These are phyloP conservation scores for Micoletzkya japonica DNA, from an alignment of 2,888 invertebrate species.

Conservation along the genomic window DNA sequence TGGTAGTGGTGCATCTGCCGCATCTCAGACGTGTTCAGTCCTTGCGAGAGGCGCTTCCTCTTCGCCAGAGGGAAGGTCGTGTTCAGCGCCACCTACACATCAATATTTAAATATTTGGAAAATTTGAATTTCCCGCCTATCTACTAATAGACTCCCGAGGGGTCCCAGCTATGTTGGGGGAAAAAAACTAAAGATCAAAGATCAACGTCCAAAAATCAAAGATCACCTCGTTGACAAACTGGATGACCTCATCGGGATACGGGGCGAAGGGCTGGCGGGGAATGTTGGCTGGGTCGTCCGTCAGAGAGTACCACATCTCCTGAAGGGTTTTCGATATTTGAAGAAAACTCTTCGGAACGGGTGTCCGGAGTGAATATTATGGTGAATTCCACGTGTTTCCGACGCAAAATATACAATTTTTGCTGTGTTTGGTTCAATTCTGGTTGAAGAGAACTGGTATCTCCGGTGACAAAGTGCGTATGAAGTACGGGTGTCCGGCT, in stretches of 20 bases:
- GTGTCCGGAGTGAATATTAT: too few species aligned
- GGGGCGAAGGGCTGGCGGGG: slow-evolving; percentile 26
- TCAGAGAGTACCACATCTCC: slow-evolving; percentile 23
- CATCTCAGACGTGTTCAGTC: slow-evolving; percentile 11
- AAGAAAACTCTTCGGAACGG: too few species aligned
- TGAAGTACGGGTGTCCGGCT: too few species aligned
- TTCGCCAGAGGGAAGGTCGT: slow-evolving; percentile 18
- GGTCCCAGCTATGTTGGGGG: too few species aligned
- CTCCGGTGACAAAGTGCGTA: too few species aligned
- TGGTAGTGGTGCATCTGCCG: too few species aligned
- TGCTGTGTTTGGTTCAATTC: too few species aligned
- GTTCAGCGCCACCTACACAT: slow-evolving; percentile 19
- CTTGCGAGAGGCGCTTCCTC: slow-evolving; percentile 18
- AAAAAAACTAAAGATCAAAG: too few species aligned
- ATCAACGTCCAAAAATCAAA: too few species aligned
- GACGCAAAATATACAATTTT: too few species aligned
- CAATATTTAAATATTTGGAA: background rate
- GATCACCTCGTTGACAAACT: slow-evolving; percentile 24
- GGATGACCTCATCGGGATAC: slow-evolving; percentile 27
- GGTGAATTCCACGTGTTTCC: too few species aligned
- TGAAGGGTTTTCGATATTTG: background rate
- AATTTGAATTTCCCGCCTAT: background rate
- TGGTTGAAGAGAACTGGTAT: too few species aligned
- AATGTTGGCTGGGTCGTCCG: slow-evolving; percentile 26
- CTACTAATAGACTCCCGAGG: background rate